phyloP scores from a whole-genome alignment of 1,140 invertebrate genomes.

The Drosophila subpulchrella region DNA sequence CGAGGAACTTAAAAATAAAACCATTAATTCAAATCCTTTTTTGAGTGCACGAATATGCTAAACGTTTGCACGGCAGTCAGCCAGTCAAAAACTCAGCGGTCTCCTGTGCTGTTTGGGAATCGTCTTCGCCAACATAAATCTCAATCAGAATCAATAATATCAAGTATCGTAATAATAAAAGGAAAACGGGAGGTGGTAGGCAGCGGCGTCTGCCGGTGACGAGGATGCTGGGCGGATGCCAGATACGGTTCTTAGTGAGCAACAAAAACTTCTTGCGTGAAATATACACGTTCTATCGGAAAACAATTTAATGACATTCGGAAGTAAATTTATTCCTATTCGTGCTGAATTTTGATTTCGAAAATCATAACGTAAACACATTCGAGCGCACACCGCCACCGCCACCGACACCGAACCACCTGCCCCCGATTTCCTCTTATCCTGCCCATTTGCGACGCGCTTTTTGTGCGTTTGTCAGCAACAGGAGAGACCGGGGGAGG shows the following conservation, averaged over 20 bases:
- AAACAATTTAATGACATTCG: slow-evolving; percentile 84
- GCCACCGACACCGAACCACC: neutral
- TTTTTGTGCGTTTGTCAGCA: slow-evolving; percentile 74
- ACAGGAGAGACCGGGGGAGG: slow-evolving; percentile 20
- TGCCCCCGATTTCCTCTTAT: neutral
- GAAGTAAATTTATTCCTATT: slow-evolving; percentile 84
- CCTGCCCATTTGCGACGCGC: slow-evolving; percentile 28
- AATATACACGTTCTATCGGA: slow-evolving; percentile 84
- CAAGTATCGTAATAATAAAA: slow-evolving; percentile 80
- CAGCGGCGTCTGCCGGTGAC: slow-evolving; percentile 15
- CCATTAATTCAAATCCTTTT: slow-evolving; percentile 6
- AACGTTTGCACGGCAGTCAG: slow-evolving; percentile 47
- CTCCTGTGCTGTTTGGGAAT: neutral
- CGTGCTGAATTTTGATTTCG: slow-evolving; percentile 84
- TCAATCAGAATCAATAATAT: slow-evolving; percentile 83
- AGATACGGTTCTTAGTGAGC: slow-evolving; percentile 34
- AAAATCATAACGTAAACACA: slow-evolving; percentile 84
- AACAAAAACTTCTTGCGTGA: slow-evolving; percentile 72
- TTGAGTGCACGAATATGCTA: slow-evolving; percentile 57
- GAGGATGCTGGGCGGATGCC: slow-evolving; percentile 23
- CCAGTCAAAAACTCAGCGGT: slow-evolving; percentile 1
- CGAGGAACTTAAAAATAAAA: neutral
- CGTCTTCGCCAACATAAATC: slow-evolving; percentile 61
- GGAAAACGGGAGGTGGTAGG: slow-evolving; percentile 30
- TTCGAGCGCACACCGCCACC: slow-evolving; percentile 50